These are phyloP conservation scores for Pristionchus maxplancki DNA, from an alignment of 2,888 invertebrate species.

Conservation along the genomic window DNA sequence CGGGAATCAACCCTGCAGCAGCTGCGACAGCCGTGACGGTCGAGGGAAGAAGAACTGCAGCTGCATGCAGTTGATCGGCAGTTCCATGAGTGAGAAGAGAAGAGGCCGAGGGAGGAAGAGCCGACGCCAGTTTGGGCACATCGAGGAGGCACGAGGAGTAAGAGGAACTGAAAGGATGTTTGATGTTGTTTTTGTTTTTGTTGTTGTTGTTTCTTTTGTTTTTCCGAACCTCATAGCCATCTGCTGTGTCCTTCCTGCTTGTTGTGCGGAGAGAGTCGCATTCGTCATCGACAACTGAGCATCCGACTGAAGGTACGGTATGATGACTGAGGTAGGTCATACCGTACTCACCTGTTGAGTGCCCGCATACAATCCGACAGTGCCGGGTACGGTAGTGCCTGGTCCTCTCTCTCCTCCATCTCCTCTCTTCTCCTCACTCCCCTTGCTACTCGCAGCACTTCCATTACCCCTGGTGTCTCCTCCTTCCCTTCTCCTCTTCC, in stretches of 20 bases:
- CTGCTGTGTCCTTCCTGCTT: neutral
- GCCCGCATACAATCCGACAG: neutral
- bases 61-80: neutral
- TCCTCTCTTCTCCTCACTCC: conserved; percentile 31
- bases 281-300: conserved; percentile 22
- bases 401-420: neutral
- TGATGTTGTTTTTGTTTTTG: no score
- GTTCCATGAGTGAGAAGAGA: conserved; percentile 1
- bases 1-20: neutral
- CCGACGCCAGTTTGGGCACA: conserved; percentile 16
- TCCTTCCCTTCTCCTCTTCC: neutral
- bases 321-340: neutral
- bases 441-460: conserved; percentile 4
- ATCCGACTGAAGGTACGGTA: neutral
- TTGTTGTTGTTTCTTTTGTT: no score
- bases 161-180: neutral
- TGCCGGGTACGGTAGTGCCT: neutral
- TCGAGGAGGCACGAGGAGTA: neutral
- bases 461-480: neutral
- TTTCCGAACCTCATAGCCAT: neutral
- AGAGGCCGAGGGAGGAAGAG: conserved; percentile 26
- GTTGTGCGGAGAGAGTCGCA: neutral
- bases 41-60: conserved; percentile 5
- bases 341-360: conserved; percentile 17
- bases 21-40: neutral